Evolutionary conservation across 2,888 invertebrate genomes (phyloP).

Genomic region (Folsomia candida): DNA sequence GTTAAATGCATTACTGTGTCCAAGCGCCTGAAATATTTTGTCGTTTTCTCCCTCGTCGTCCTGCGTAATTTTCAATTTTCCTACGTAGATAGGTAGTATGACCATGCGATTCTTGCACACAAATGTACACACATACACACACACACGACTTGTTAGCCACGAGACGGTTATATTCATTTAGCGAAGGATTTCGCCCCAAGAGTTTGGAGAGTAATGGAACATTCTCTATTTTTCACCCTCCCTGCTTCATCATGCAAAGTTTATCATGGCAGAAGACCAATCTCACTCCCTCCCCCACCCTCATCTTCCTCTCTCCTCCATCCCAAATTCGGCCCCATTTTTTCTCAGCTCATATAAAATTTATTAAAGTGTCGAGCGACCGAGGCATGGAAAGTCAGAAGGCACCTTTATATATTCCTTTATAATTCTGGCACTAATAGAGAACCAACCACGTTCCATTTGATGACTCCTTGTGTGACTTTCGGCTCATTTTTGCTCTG

Average conservation of each 20-base stretch:
- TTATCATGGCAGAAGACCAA: slow-evolving; percentile 51
- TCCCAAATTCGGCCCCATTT: slow-evolving; percentile 20
- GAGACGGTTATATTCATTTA: slow-evolving; percentile 14
- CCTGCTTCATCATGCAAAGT: slow-evolving; percentile 50
- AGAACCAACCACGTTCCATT: too few species aligned
- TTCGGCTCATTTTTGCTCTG: too few species aligned
- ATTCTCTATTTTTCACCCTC: slow-evolving; percentile 49
- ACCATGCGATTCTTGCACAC: not conserved
- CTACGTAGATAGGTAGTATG: not conserved
- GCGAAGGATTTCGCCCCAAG: slow-evolving; percentile 4
- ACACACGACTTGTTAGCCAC: slow-evolving; percentile 13
- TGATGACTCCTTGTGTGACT: too few species aligned
- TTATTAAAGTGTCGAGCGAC: slow-evolving; percentile 47
- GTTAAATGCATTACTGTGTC: too few species aligned
- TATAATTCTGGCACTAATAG: not conserved
- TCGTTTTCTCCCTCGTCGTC: too few species aligned
- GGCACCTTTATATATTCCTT: not conserved
- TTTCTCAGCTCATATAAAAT: slow-evolving; percentile 50
- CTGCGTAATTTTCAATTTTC: slow-evolving; percentile 11
- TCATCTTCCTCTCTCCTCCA: slow-evolving; percentile 31
- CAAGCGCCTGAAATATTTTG: not conserved
- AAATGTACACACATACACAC: slow-evolving; percentile 1
- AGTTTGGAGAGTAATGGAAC: slow-evolving; percentile 36
- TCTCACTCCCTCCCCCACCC: slow-evolving; percentile 45
- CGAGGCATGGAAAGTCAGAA: slow-evolving; percentile 9